phyloP scores from a whole-genome alignment of 2,797 vertebrate genomes.

The Dromococcyx pavoninus region DNA sequence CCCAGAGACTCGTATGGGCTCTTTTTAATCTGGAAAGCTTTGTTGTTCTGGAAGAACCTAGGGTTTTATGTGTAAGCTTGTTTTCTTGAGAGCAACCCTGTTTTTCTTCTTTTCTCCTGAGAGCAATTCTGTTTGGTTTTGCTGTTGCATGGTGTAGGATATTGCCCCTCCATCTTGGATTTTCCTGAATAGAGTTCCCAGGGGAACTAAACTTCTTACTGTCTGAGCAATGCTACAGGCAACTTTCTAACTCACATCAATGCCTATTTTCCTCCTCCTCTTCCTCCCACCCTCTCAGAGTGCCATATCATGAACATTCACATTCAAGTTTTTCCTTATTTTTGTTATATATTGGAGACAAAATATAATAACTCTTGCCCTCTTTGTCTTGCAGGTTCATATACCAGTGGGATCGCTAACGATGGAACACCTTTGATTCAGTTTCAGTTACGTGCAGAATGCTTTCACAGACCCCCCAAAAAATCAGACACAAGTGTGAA shows the following conservation, averaged over 20 bases:
- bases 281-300: neutral
- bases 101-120: neutral
- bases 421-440: neutral
- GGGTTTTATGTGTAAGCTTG: neutral
- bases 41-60: neutral
- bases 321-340: rapidly evolving
- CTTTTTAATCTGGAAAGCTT: neutral
- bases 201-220: neutral
- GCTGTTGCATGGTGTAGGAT: neutral
- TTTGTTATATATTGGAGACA: neutral
- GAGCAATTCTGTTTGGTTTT: neutral
- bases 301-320: neutral
- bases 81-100: neutral
- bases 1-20: neutral
- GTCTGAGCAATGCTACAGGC: neutral
- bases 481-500: neutral
- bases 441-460: neutral
- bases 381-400: neutral
- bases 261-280: neutral
- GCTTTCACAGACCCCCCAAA: neutral
- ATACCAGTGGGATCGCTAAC: neutral
- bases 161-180: neutral
- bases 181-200: neutral
- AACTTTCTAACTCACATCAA: neutral
- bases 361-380: neutral